Evolutionary conservation across 2,797 vertebrate genomes (phyloP), one percentile per base, ranked within the genome.

Genomic region (Gastrophryne carolinensis): DNA sequence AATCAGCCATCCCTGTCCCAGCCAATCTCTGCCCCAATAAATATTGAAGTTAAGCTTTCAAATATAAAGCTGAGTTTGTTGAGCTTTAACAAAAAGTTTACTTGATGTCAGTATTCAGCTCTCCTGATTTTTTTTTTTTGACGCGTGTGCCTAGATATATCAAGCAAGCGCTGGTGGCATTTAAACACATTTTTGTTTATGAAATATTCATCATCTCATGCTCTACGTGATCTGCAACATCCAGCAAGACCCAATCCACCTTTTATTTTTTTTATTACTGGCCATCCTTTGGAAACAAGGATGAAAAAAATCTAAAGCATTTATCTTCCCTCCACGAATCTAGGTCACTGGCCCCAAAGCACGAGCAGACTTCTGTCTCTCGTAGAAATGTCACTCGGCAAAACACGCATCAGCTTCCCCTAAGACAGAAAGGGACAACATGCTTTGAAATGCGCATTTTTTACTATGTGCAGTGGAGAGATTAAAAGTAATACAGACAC

Each of bases 321-420:
- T 37, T 70, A 29, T 67, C 49, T 44, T 70, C 26, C 54, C 53
- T 17, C 29, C 39, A 70, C 23, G 54, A 70, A 70, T 57, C 52
- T 70, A 58, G 67, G 67, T 70, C 67, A 70, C 27, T 21, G 52
- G 54, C 67, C 67, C 67, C 67, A 58, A 57, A 58, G 67, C 54
- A 27, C 23, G 53, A 47, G 32, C 67, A 32, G 37, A 58, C 41
- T 69, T 47, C 52, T 41, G 34, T 27, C 39, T 58, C 54, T 47
- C 32, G n/a, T 26, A 72, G 29, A 30, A 49, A 72, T 62, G 64
- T 67, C 64, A 53, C 49, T 6, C 19, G 3, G 8, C 3, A 21
- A n/a, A 15, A 49, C 35, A 8, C 12, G 4, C 62, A 12, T 17
- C 61, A 19, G 29, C 15, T 7, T 12, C 19, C 1, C n/a, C 44